phyloP scores from a whole-genome alignment of 2,888 invertebrate genomes.

The Bibio marci region DNA sequence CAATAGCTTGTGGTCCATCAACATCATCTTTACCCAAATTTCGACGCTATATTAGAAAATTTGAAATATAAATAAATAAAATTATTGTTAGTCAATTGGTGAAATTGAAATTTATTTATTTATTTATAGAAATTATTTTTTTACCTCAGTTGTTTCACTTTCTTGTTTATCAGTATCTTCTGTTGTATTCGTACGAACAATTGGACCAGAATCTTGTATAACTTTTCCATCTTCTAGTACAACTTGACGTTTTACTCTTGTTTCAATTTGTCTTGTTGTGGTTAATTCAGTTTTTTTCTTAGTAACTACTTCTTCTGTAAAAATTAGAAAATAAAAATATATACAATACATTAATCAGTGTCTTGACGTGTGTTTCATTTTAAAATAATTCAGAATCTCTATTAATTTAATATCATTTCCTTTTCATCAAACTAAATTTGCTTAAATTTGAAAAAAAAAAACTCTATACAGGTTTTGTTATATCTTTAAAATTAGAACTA shows the following conservation, averaged over 20 bases:
- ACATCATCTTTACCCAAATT: constrained; percentile 29
- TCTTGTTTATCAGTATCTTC: constrained; percentile 83
- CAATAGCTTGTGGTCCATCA: constrained; percentile 11
- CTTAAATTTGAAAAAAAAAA: no score
- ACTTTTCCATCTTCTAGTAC: constrained; percentile 82
- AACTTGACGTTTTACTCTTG: constrained; percentile 74
- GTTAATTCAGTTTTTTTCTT: constrained; percentile 79
- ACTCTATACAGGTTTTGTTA: no score
- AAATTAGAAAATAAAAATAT: background rate
- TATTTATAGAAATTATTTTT: background rate
- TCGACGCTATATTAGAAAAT: constrained; percentile 27
- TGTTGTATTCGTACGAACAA: constrained; percentile 79
- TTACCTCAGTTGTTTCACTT: constrained; percentile 69
- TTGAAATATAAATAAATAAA: constrained; percentile 15
- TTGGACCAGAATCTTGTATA: constrained; percentile 75
- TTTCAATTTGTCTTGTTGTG: constrained; percentile 81
- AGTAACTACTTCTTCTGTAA: constrained; percentile 82
- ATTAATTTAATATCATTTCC: no score
- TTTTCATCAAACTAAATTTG: no score
- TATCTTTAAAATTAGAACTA: no score
- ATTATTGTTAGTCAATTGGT: background rate
- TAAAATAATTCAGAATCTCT: no score
- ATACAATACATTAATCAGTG: no score
- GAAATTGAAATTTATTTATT: background rate
- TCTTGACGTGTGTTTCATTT: no score